phyloP scores from a whole-genome alignment of 2,797 vertebrate genomes.

The Phrynocephalus guinanensis region DNA sequence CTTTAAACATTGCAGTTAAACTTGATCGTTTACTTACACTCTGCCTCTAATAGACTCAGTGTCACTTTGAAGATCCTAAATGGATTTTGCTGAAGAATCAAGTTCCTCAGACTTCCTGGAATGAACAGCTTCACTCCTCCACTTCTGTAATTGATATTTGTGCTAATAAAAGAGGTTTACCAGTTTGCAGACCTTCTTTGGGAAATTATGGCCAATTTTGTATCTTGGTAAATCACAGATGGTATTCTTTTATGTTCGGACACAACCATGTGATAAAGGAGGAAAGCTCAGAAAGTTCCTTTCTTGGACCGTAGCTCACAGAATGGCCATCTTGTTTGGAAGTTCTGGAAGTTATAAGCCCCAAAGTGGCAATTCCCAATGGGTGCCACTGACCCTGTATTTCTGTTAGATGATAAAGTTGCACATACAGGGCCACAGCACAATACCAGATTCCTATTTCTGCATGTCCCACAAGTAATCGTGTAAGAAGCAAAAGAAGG shows the following conservation, averaged over 20 bases:
- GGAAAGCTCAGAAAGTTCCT: too few species aligned
- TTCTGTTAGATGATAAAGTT: background rate
- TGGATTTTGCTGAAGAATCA: constrained; percentile 66
- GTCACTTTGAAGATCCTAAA: constrained; percentile 68
- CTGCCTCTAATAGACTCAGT: constrained; percentile 55
- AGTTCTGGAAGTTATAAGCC: too few species aligned
- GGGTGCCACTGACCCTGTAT: background rate
- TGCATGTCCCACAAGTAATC: background rate
- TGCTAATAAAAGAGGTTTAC: constrained; percentile 14
- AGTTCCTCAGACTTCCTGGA: constrained; percentile 56
- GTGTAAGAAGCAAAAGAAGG: background rate
- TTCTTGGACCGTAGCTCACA: too few species aligned
- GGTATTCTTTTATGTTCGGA: background rate
- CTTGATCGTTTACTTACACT: constrained; percentile 61
- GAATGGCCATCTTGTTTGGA: too few species aligned
- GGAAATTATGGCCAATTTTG: constrained; percentile 3
- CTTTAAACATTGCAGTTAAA: constrained; percentile 62
- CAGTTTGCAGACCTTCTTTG: constrained; percentile 25
- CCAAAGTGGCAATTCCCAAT: too few species aligned
- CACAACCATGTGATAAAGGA: too few species aligned
- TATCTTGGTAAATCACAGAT: background rate
- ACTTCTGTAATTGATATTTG: constrained; percentile 38
- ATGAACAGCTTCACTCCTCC: background rate
- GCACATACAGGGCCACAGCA: background rate
- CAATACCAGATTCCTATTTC: background rate